Evolutionary conservation across 2,888 invertebrate species (phyloP), one percentile per base, ranked within the genome.

Genomic region (Drosophila eohydei): DNA sequence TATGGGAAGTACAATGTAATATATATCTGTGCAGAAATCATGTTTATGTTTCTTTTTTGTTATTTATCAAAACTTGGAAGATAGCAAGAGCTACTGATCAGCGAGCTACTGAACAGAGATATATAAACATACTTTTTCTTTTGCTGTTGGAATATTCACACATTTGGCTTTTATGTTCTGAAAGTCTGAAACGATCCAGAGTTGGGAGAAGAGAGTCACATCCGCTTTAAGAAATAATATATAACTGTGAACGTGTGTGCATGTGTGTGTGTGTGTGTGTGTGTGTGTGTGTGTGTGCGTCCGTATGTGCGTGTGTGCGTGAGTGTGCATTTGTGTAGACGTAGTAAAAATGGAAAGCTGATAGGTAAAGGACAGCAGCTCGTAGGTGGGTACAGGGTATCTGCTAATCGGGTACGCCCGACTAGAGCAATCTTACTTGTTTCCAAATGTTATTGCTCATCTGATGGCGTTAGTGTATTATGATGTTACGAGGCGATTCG

Each of bases 401-500:
- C 32, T 50, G 32, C 32, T 50, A 34, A 50, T 34, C 50, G 26
- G 52, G 26, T 52, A n/a, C 1, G 9, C 50, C 50, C 50, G 32
- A 34, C 50, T 50, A 50, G 32, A 32, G 32, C 50, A 50, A 16
- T n/a, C 38, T 14, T 51, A 28, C n/a, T 41, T 30, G 12, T 55
- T 55, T 55, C 41, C 34, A 36, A 59, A 32, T 52, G 44, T 46
- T 46, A 16, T 55, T 63, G 63, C 50, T 62, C 50, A 55, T 55
- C 41, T 44, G 43, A 51, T 61, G 48, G 41, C 67, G 69, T 65
- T 54, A 28, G 26, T 44, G 44, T 55, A 44, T 50, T 55, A 67
- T 21, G 46, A 32, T 56, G 44, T 34, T 58, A 59, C 21, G 34
- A 55, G 80, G 83, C 85, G 83, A 52, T 32, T 26, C 36, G 36